Percentiles rank a stretch among this genome's conserved stretches.
phyloP scores from a whole-genome alignment of 2,113 vertebrate species.

The Syrrhaptes paradoxus region DNA sequence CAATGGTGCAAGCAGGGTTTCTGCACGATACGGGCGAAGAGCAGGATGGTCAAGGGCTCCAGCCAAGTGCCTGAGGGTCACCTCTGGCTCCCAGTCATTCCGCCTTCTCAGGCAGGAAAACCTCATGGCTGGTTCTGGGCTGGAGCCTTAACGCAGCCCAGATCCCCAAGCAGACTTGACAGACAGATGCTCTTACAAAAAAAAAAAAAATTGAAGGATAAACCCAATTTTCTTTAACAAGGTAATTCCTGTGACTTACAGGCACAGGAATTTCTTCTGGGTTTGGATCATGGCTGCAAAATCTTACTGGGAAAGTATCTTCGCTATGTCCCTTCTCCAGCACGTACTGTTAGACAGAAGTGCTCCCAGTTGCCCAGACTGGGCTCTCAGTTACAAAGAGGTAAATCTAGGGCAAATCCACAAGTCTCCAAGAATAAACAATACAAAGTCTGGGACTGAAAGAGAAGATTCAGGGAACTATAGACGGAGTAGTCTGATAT shows the following conservation, averaged over 20 bases:
- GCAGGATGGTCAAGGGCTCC: not conserved
- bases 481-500: not conserved
- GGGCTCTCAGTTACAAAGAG: not conserved
- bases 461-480: not conserved
- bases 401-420: slow-evolving; percentile 11
- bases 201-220: not conserved
- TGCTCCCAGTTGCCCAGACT: not conserved
- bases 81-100: not conserved
- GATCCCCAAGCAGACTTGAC: not conserved
- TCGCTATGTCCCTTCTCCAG: not conserved
- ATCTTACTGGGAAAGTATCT: not conserved
- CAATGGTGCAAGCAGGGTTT: not conserved
- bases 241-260: not conserved
- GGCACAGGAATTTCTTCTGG: slow-evolving; percentile 23
- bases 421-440: not conserved
- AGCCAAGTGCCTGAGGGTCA: not conserved
- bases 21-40: not conserved
- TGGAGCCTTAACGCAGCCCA: not conserved
- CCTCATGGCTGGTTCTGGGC: not conserved
- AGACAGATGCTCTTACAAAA: not conserved
- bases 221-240: not conserved
- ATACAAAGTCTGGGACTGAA: not conserved
- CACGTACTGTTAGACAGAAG: not conserved
- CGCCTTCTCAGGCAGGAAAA: not conserved
- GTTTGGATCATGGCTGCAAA: slow-evolving; percentile 3